phyloP scores from a whole-genome alignment of 2,797 vertebrate genomes.

The Streptopelia turtur region DNA sequence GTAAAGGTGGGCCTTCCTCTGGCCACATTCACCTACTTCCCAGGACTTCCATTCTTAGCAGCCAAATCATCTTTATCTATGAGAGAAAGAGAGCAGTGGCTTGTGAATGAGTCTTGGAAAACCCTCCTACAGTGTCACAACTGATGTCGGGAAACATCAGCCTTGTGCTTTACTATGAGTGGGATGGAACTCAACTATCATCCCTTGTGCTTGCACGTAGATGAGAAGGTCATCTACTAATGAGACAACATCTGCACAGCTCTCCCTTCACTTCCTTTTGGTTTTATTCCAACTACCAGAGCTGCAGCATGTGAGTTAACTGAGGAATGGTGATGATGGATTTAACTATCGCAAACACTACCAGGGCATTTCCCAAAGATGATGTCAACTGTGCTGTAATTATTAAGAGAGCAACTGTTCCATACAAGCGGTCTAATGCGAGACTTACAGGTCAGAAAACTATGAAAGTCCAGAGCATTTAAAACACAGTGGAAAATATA shows the following conservation, averaged over 20 bases:
- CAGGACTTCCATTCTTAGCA: background rate
- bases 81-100: background rate
- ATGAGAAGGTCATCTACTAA: background rate
- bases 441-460: background rate
- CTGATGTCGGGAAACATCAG: background rate
- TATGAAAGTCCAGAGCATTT: background rate
- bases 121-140: background rate
- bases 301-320: background rate
- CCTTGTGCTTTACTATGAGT: background rate
- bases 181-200: background rate
- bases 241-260: background rate
- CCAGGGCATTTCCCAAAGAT: slow-evolving; percentile 17
- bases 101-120: background rate
- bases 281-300: background rate
- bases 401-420: background rate
- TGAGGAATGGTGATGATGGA: slow-evolving; percentile 16
- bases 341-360: slow-evolving; percentile 16
- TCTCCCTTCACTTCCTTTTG: background rate
- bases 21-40: background rate
- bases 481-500: background rate
- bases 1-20: background rate
- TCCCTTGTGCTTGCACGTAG: background rate
- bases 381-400: background rate
- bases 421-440: background rate
- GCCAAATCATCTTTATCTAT: background rate